phyloP scores from a whole-genome alignment of 2,888 invertebrate species.

The Bhutanitis thaidina region DNA sequence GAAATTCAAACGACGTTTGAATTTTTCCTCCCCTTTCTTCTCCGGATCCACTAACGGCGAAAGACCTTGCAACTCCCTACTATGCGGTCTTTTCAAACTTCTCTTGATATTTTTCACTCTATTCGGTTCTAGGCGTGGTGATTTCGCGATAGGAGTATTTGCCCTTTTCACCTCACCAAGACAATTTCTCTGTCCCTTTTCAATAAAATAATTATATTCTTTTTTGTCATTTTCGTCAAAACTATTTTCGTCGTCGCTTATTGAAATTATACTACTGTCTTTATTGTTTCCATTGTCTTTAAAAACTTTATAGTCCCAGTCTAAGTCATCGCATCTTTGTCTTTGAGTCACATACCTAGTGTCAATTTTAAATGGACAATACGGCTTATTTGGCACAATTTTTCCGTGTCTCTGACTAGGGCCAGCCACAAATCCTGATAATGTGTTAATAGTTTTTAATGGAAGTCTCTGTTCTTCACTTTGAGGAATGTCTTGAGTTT shows the following conservation, averaged over 20 bases:
- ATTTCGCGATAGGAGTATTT: constrained; percentile 41
- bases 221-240: constrained; percentile 14
- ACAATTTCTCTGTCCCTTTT: constrained; percentile 28
- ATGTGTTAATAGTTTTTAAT: constrained; percentile 38
- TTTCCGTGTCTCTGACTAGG: constrained; percentile 21
- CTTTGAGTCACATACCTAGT: constrained; percentile 41
- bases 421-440: constrained; percentile 25
- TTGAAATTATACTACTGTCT: constrained; percentile 29
- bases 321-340: constrained; percentile 35
- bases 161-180: constrained; percentile 27
- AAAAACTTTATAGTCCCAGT: constrained; percentile 45
- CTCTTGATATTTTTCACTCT: constrained; percentile 57
- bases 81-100: constrained; percentile 62
- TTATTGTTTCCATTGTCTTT: constrained; percentile 31
- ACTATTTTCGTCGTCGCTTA: constrained; percentile 40
- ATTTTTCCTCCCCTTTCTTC: constrained; percentile 36
- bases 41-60: constrained; percentile 38
- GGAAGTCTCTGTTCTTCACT: constrained; percentile 34
- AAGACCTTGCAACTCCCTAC: constrained; percentile 56
- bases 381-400: constrained; percentile 23
- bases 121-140: constrained; percentile 33
- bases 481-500: constrained; percentile 18
- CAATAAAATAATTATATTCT: constrained; percentile 12
- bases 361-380: constrained; percentile 19
- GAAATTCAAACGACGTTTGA: constrained; percentile 42